Base-by-base conservation (phyloP, 2,888 invertebrate species). In the Thereva nobilitata region DNA sequence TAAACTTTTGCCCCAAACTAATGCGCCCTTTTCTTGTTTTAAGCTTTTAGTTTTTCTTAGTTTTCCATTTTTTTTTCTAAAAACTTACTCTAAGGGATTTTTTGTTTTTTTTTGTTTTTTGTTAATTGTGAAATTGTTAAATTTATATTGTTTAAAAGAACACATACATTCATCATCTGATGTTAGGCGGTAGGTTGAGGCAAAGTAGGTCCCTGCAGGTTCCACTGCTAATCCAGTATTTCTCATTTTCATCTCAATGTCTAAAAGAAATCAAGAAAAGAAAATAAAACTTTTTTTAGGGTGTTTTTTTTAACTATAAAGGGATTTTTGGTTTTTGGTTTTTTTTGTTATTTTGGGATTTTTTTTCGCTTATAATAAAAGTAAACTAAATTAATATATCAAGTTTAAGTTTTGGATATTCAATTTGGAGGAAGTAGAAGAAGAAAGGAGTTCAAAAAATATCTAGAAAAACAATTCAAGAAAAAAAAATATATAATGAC, bases 151-250 rank as follows among this genome's bases (percentile, higher is more conserved):
- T 59, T 38, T 53, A 9, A 56, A 44, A 59, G 50, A 55, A 35
- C 53, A 79, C 79, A 73, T 80, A 80, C 79, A 80, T 79, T 80
- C 79, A 75, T 80, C 79, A 73, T 80, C 79, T 68, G 78, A 76
- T 52, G 69, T 64, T 69, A 79, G 74, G 72, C 80, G 79, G 73
- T 80, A 80, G 72, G 79, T 79, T 74, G 79, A 78, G 67, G 80
- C 75, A 74, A 79, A 80, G 73, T 79, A 80, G 66, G 80, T 75
- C 71, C 64, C 64, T 42, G 54, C 61, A 41, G 69, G 59, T 10
- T 69, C 64, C 69, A 67, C 67, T 55, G 69, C 69, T 61, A 69
- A 67, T 67, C 67, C 67, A 35, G 69, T 50, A 61, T 61, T 61
- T 61, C 50, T 61, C 61, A 61, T 59, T 78, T 78, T 76, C 79